Evolutionary conservation across 2,113 vertebrate genomes (phyloP).

Genomic region (Oenanthe oenanthe): DNA sequence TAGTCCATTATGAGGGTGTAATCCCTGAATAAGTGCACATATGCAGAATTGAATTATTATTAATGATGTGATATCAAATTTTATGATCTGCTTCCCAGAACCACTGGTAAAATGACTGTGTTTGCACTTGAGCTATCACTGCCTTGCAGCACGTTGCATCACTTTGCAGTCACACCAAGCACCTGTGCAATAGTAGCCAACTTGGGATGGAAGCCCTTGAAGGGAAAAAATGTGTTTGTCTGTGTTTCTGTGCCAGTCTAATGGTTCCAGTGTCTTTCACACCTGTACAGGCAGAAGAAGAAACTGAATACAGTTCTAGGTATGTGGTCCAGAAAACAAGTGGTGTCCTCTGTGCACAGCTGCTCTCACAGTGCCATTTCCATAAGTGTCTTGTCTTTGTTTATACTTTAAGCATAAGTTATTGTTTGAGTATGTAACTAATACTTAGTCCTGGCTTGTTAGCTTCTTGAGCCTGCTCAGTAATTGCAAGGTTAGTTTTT

Average conservation of each 20-base stretch:
- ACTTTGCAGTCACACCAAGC: background rate
- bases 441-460: conserved; percentile 9
- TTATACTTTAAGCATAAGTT: conserved; percentile 21
- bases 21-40: background rate
- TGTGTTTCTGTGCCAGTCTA: background rate
- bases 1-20: background rate
- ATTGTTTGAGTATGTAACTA: conserved; percentile 2
- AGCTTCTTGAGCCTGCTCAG: conserved; percentile 45
- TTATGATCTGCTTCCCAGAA: background rate
- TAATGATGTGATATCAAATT: background rate
- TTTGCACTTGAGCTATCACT: background rate
- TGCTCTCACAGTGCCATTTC: background rate
- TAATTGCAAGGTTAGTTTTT: background rate
- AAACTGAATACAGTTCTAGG: background rate
- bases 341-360: conserved; percentile 66
- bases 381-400: conserved; percentile 10
- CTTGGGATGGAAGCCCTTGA: background rate
- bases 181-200: background rate
- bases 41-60: background rate
- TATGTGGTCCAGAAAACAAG: background rate
- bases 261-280: background rate
- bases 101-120: background rate
- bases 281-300: background rate
- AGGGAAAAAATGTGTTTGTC: background rate
- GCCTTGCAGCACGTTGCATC: background rate